These are phyloP conservation scores for Drosophila demipolita DNA, from an alignment of 2,888 invertebrate genomes.

Conservation along the genomic window DNA sequence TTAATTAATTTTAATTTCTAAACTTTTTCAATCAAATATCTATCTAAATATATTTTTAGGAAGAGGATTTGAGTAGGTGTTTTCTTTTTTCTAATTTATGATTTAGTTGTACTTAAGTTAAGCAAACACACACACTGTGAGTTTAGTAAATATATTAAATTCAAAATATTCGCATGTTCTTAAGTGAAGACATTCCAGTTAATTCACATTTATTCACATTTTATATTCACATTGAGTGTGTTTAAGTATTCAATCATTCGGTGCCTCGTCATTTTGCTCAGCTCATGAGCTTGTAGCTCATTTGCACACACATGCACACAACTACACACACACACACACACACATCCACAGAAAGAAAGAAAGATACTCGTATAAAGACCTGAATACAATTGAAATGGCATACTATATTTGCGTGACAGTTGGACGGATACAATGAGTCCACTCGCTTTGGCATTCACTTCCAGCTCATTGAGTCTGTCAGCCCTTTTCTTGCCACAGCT, in stretches of 20 bases:
- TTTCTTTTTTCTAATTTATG: not conserved
- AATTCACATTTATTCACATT: not conserved
- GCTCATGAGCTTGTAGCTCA: conserved; percentile 1
- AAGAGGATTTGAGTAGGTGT: not conserved
- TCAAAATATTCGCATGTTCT: not conserved
- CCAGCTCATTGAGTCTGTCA: conserved; percentile 56
- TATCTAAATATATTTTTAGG: not conserved
- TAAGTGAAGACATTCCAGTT: not conserved
- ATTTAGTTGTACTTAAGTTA: not conserved
- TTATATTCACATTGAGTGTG: not conserved
- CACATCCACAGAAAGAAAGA: not conserved
- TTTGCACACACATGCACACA: not conserved
- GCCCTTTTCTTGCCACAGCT: conserved; percentile 61
- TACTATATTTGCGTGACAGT: conserved; percentile 12
- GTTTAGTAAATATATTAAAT: not conserved
- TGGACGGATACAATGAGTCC: conserved; percentile 32
- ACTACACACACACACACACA: not conserved
- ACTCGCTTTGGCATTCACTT: conserved; percentile 42
- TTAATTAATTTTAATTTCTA: not conserved
- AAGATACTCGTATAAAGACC: not conserved
- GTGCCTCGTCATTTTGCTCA: not conserved
- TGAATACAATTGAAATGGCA: conserved; percentile 15
- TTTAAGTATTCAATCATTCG: conserved; percentile 3
- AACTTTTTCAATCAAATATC: not conserved
- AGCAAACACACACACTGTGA: not conserved